Conservation (phyloP, 2,113 vertebrate species). For the Nothobranchius kuhntae region DNA sequence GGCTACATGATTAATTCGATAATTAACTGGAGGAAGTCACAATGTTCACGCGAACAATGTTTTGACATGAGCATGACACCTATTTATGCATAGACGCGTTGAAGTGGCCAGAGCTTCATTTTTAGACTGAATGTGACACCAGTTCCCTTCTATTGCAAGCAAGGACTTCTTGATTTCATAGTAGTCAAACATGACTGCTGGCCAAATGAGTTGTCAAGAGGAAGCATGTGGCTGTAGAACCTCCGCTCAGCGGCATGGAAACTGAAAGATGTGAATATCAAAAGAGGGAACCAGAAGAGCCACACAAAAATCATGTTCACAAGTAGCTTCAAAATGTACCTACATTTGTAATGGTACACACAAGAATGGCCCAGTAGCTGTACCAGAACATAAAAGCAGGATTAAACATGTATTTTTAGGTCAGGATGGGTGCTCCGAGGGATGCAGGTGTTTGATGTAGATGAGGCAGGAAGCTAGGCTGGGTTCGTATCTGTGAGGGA, state of each 20-base stretch:
- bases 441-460: no score
- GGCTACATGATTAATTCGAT: slow-evolving; percentile 22
- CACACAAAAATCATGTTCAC: background rate
- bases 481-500: no score
- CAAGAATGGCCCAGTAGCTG: no score
- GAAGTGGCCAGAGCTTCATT: slow-evolving; percentile 18
- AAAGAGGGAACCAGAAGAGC: no score
- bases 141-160: slow-evolving; percentile 53
- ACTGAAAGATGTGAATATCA: background rate
- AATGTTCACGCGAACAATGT: slow-evolving; percentile 3
- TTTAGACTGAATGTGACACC: slow-evolving; percentile 44
- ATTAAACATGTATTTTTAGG: no score
- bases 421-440: no score
- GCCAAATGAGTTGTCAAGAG: slow-evolving; percentile 39
- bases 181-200: background rate
- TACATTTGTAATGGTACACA: no score
- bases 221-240: background rate
- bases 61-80: slow-evolving; percentile 11
- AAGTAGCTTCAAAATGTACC: background rate
- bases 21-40: slow-evolving; percentile 45
- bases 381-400: no score
- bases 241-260: no score
- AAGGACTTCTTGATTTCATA: slow-evolving; percentile 52
- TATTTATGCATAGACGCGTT: slow-evolving; percentile 5
- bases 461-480: no score